A percentile compares a stretch with the other conserved stretches of the same genome.
These are phyloP conservation scores for Noctua janthina DNA, from an alignment of 2,888 invertebrate genomes.

Conservation along the genomic window DNA sequence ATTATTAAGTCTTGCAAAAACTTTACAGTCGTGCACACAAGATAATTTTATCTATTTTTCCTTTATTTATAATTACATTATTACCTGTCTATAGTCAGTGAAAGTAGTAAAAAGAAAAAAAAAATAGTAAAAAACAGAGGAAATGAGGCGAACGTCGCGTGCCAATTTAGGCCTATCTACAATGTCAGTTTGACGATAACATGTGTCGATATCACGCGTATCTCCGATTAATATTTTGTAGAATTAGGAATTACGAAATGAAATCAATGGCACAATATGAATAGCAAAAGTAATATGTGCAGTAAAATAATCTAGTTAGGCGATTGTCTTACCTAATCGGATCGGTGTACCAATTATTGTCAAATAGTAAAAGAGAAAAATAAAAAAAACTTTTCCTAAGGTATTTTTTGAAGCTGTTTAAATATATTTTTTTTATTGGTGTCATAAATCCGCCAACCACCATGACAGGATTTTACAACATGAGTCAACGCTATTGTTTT, in stretches of 20 bases:
- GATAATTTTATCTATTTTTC: conserved; percentile 1
- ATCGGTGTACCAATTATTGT: neutral
- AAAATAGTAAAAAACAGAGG: conserved; percentile 43
- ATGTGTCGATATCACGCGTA: conserved; percentile 58
- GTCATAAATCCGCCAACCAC: neutral
- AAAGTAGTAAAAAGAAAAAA: conserved; percentile 8
- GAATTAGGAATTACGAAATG: conserved; percentile 62
- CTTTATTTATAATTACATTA: neutral
- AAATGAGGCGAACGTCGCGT: conserved; percentile 50
- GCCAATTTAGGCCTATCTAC: conserved; percentile 67
- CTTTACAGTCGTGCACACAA: neutral
- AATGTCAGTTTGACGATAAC: conserved; percentile 63
- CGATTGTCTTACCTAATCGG: neutral
- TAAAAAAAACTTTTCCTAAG: accelerated
- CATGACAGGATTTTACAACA: neutral
- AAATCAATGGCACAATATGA: conserved; percentile 48
- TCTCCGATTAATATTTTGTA: conserved; percentile 55
- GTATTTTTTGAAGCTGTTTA: too few species aligned
- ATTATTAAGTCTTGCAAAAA: neutral
- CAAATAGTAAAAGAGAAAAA: neutral
- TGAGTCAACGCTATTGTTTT: neutral
- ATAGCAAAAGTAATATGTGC: conserved; percentile 10
- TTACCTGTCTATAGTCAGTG: neutral
- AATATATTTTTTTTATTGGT: neutral
- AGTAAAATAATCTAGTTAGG: conserved; percentile 7